Percentiles rank a stretch among this genome's conserved stretches.
phyloP scores from a whole-genome alignment of 2,888 invertebrate species.

The Athripsodes cinereus region DNA sequence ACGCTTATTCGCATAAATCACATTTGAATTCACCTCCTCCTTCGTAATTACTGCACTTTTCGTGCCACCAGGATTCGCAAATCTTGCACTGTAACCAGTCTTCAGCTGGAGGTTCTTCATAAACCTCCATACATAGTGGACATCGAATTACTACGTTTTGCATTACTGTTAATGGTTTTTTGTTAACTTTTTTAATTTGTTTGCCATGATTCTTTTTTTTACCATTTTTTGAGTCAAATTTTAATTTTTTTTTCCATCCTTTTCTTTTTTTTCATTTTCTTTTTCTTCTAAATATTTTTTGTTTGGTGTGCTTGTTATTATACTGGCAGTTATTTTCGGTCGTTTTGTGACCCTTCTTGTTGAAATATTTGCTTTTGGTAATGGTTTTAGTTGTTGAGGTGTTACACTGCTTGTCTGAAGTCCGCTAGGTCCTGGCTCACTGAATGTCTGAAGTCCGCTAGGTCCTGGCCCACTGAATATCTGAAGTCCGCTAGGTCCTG shows the following conservation, averaged over 20 bases:
- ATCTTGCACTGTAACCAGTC: slow-evolving; percentile 30
- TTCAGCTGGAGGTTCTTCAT: slow-evolving; percentile 29
- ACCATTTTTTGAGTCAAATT: neutral
- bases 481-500: no score
- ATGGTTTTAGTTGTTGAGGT: slow-evolving; percentile 31
- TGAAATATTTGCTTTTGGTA: slow-evolving; percentile 27
- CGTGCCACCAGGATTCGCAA: slow-evolving; percentile 31
- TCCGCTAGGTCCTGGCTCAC: no score
- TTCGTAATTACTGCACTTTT: slow-evolving; percentile 30
- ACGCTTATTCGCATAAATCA: no score
- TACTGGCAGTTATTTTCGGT: no score
- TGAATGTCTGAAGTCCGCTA: no score
- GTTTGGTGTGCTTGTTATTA: no score
- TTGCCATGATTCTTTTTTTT: no score
- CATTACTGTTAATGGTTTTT: no score
- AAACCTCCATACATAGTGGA: slow-evolving; percentile 29
- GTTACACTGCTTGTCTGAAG: slow-evolving; percentile 32
- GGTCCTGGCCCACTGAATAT: no score
- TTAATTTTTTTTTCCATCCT: neutral
- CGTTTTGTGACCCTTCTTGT: slow-evolving; percentile 27
- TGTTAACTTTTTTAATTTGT: no score
- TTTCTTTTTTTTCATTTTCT: neutral
- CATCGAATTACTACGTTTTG: no score
- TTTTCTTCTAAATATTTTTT: slow-evolving; percentile 26
- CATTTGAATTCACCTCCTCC: slow-evolving; percentile 29